phyloP scores from a whole-genome alignment of 2,888 invertebrate genomes.

The Ophion obscuratus region DNA sequence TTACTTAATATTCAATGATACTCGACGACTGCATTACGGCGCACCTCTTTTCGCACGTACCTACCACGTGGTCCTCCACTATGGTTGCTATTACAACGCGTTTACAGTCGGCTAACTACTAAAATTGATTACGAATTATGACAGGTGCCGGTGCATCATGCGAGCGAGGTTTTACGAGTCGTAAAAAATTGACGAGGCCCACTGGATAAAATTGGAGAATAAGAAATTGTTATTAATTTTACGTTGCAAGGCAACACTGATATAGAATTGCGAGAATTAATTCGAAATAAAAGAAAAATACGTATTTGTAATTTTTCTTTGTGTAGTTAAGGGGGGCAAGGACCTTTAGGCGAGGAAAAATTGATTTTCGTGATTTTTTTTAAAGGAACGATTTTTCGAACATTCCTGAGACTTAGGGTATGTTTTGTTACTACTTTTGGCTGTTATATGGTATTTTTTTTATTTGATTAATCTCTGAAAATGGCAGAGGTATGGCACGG shows the following conservation, averaged over 20 bases:
- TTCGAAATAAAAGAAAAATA: not conserved
- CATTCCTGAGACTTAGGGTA: too few relatives aligned
- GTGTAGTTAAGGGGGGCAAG: too few relatives aligned
- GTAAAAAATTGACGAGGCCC: not conserved
- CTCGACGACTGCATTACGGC: slow-evolving; percentile 52
- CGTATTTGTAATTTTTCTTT: not conserved
- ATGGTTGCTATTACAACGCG: slow-evolving; percentile 2
- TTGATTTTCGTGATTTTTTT: too few relatives aligned
- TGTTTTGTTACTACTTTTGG: too few relatives aligned
- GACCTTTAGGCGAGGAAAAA: too few relatives aligned
- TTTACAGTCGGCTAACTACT: not conserved
- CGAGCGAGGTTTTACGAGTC: not conserved
- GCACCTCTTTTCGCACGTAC: slow-evolving; percentile 45
- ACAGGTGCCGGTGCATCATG: not conserved
- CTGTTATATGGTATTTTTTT: too few relatives aligned
- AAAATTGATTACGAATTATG: not conserved
- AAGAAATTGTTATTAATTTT: not conserved
- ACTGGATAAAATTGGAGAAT: not conserved
- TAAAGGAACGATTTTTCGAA: too few relatives aligned
- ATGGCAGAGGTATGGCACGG: too few relatives aligned
- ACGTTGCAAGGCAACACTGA: not conserved
- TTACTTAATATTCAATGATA: slow-evolving; percentile 65
- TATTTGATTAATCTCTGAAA: too few relatives aligned
- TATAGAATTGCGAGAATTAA: not conserved
- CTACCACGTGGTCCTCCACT: not conserved